A percentile compares a stretch with the other conserved stretches of the same genome.
phyloP scores from a whole-genome alignment of 2,797 vertebrate species.

The Eulemur albifrons region DNA sequence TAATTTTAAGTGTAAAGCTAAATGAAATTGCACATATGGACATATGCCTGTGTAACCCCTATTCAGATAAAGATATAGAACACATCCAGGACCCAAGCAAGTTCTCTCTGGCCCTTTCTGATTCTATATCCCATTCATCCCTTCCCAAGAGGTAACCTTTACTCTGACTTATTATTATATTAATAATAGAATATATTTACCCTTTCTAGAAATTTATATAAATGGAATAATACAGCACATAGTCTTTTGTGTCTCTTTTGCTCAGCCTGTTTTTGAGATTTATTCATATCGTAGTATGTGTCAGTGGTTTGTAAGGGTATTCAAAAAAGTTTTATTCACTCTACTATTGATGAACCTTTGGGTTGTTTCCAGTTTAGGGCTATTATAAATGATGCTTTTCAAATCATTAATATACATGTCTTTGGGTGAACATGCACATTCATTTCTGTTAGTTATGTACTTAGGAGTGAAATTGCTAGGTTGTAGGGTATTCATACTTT shows the following conservation, averaged over 20 bases:
- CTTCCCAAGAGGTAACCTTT: background rate
- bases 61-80: background rate
- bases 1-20: background rate
- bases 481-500: background rate
- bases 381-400: slow-evolving; percentile 7
- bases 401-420: background rate
- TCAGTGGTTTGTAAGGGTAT: background rate
- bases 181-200: background rate
- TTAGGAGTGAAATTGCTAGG: background rate
- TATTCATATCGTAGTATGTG: background rate
- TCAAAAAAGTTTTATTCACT: slow-evolving; percentile 7
- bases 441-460: background rate
- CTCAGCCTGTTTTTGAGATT: slow-evolving; percentile 4
- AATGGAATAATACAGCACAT: background rate
- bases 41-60: background rate
- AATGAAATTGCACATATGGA: background rate
- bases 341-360: background rate
- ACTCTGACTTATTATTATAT: slow-evolving; percentile 8
- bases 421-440: background rate
- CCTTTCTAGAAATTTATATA: slow-evolving; percentile 14
- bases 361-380: background rate
- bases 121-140: slow-evolving; percentile 19
- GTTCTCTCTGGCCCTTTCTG: background rate
- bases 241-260: background rate
- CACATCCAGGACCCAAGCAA: background rate